These are phyloP conservation scores for Pemphredon lugubris DNA, from an alignment of 2,888 invertebrate species.

Conservation along the genomic window DNA sequence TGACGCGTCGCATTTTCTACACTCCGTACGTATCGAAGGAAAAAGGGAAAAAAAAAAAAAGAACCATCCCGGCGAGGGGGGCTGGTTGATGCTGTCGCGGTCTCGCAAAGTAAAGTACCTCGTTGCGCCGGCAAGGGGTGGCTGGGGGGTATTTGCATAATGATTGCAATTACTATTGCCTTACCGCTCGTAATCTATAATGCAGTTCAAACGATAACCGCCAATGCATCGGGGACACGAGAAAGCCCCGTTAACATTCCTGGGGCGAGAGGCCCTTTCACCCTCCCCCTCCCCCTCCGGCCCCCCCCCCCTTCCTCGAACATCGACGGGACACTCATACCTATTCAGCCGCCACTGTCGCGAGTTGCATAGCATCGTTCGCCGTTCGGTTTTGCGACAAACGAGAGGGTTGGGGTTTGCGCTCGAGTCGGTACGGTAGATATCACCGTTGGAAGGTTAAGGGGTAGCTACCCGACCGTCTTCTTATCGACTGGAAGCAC, in stretches of 20 bases:
- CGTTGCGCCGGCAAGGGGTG: constrained; percentile 38
- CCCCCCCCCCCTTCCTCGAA: constrained; percentile 15
- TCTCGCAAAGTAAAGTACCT: constrained; percentile 35
- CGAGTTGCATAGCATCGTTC: constrained; percentile 13
- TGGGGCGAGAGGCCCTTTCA: constrained; percentile 29
- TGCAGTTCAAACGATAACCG: constrained; percentile 65
- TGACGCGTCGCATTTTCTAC: constrained; percentile 6
- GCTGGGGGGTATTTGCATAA: constrained; percentile 65
- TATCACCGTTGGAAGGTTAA: constrained; percentile 64
- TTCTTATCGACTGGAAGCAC: constrained; percentile 78
- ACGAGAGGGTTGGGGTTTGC: constrained; percentile 17
- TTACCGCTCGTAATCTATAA: constrained; percentile 65
- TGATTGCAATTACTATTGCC: constrained; percentile 68
- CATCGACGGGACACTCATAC: constrained; percentile 37
- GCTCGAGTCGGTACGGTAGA: constrained; percentile 75
- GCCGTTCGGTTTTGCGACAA: constrained; percentile 13
- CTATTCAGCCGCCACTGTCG: constrained; percentile 22
- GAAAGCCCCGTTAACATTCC: constrained; percentile 67
- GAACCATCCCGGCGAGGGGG: constrained; percentile 8
- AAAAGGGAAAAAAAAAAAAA: constrained; percentile 24
- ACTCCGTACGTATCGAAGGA: constrained; percentile 21
- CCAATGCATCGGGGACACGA: constrained; percentile 68
- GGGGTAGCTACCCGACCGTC: constrained; percentile 66
- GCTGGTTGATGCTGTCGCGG: constrained; percentile 2
- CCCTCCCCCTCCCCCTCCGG: constrained; percentile 12